Evolutionary conservation across 2,888 invertebrate genomes (phyloP).

Genomic region (Tricholauxania praeusta): DNA sequence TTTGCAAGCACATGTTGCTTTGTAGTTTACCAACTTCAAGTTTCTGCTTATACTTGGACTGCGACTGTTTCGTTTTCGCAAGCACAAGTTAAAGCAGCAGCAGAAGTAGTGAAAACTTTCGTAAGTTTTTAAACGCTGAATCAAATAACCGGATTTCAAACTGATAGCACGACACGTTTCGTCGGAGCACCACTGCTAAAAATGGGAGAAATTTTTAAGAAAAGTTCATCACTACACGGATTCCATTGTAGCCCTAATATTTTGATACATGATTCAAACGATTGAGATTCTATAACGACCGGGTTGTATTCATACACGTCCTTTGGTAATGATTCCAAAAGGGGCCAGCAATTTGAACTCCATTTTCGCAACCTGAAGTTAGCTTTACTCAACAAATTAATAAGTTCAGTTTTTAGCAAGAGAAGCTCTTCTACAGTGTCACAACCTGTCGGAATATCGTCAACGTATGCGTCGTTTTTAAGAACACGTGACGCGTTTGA

Average conservation of each 20-base stretch:
- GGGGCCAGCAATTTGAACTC: constrained; percentile 25
- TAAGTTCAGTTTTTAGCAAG: constrained; percentile 6
- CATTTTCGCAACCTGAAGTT: constrained; percentile 18
- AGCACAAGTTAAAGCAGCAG: too few species aligned
- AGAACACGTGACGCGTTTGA: constrained; percentile 7
- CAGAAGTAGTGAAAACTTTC: too few species aligned
- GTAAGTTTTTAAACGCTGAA: too few species aligned
- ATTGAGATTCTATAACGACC: constrained; percentile 15
- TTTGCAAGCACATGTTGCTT: too few species aligned
- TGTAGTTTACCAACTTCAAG: too few species aligned
- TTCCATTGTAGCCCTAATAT: constrained; percentile 32
- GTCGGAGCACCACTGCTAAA: too few species aligned
- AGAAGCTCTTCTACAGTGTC: background rate
- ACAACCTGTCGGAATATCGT: constrained; percentile 24
- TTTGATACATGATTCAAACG: constrained; percentile 24
- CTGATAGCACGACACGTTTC: too few species aligned
- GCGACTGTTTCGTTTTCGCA: too few species aligned
- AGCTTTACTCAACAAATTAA: background rate
- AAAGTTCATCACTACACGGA: constrained; percentile 27
- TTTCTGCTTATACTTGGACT: too few species aligned
- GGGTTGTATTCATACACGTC: constrained; percentile 33
- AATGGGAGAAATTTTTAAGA: background rate
- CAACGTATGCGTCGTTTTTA: constrained; percentile 23
- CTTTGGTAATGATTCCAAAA: constrained; percentile 22
- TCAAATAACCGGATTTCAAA: too few species aligned